Base-by-base conservation (phyloP, 2,113 vertebrate genomes). In the Cryptoleucopteryx plumbea region DNA sequence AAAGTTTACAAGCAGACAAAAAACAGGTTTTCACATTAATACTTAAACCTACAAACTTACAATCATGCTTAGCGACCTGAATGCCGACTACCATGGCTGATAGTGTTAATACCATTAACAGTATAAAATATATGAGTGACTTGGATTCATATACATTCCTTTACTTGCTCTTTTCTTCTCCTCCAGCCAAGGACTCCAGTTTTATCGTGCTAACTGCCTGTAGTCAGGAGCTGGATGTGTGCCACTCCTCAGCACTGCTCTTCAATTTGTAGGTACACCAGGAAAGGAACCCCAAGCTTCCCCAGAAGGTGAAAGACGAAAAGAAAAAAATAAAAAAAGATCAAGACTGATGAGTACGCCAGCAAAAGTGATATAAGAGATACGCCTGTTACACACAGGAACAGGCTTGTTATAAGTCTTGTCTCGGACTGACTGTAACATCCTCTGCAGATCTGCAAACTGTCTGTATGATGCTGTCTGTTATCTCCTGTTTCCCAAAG, bases 241-340 rank as follows among this genome's bases (percentile, higher is more conserved):
- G 0, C 4, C 15, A 7, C 9, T 42, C 34, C 38, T 84, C 2
- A 1, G 13, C 16, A 42, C 29, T 47, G 18, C 21, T 77, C 18
- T 31, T 19, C 16, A 34, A 27, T 66, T 75, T 50, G 19, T 70
- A 58, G 14, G 13, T 18, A 29, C 45, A 75, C 15, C 12, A n/a
- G 9, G 11, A 86, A 21, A 59, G 29, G 38, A 77, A 40, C 7
- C 29, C 52, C 15, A 25, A 58, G 4, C 16, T 81, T 25, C 26
- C 43, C 61, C 40, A 38, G 19, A 43, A 68, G 29, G 52, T 29
- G 26, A 29, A 53, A 53, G 26, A 53, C 1, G 15, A 53, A 53
- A 53, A 52, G 15, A 52, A 53, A 53, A 52, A 16, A 27, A 52
- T 7, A 53, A 53, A 53, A 27, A 42, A 90, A 77, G 25, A 75